Evolutionary conservation across 2,888 invertebrate genomes (phyloP), one percentile per base, ranked within the genome.

Genomic region (Cancer borealis): DNA sequence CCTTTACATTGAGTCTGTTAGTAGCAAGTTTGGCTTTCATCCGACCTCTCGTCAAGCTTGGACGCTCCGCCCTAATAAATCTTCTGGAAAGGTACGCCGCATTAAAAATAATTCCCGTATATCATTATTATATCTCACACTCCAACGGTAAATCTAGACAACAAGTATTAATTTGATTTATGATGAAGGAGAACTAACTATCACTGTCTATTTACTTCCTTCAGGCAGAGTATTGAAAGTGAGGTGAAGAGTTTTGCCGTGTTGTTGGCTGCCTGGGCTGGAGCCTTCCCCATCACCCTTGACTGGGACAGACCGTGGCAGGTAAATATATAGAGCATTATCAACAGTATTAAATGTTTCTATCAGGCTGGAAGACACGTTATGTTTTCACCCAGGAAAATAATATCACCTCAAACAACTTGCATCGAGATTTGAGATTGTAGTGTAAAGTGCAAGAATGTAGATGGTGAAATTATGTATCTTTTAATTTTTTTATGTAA

Each of bases 291-390:
- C 0, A 98, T 99, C 96, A 99, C 99, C 0, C 97, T 99, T 60
- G 99, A 99, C 96, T 99, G 99, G 99, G 98, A 98, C 96, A 97
- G 98, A 91, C 98, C 98, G 0, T 99, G 98, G 98, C 99, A 99
- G 97, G 97, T 95, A 60, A 88, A 47, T 45, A 60, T 21, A 2
- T 21, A 21, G 60, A 60, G 60, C 17, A 21, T 60, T 60, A 21
- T 60, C 12, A 21, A 21, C 12, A 54, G 12, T 54, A 54, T 12
- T 54, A 17, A 54, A 17, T 3, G 14, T 17, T 14, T 54, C 8
- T 54, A 54, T 54, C 54, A 54, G 54, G 12, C 12, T 54, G 12
- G 12, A 54, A 14, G 14, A 54, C n/a, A n/a, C n/a, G n/a, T n/a
- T n/a, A n/a, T n/a, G n/a, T n/a, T n/a, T n/a, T n/a, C n/a, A n/a